A percentile compares a stretch with the other conserved stretches of the same genome.
Evolutionary conservation across 2,113 vertebrate species (phyloP).

Genomic region (Clupea harengus): DNA sequence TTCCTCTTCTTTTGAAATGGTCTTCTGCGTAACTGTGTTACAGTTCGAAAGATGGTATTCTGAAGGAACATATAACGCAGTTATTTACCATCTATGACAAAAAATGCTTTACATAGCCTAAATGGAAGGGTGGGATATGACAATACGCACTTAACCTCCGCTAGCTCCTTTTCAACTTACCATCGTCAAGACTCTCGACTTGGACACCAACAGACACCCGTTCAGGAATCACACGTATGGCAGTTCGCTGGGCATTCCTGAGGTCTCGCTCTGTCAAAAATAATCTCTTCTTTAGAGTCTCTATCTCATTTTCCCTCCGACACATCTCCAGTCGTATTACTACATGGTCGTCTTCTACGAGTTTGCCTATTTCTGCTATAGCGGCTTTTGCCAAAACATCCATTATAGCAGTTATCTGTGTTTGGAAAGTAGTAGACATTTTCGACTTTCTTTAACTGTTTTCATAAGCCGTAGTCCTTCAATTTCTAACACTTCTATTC

Average conservation of each 20-base stretch:
- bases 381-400: not conserved
- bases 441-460: not conserved
- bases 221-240: not conserved
- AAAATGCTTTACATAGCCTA: too few species aligned
- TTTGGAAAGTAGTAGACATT: conserved; percentile 2
- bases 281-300: conserved; percentile 1
- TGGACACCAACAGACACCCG: not conserved
- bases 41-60: not conserved
- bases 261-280: conserved; percentile 1
- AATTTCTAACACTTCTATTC: not conserved
- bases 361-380: conserved; percentile 14
- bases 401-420: conserved; percentile 12
- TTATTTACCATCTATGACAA: too few species aligned
- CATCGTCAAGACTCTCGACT: not conserved
- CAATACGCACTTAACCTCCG: not conserved
- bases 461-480: not conserved
- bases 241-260: not conserved
- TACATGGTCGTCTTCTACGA: not conserved
- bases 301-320: not conserved
- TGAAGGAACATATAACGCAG: not conserved
- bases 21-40: not conserved
- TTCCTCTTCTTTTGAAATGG: not conserved
- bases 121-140: not conserved
- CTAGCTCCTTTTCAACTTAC: not conserved
- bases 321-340: conserved; percentile 1